These are phyloP conservation scores for Protophormia terraenovae DNA, from an alignment of 2,888 invertebrate genomes.

Conservation along the genomic window DNA sequence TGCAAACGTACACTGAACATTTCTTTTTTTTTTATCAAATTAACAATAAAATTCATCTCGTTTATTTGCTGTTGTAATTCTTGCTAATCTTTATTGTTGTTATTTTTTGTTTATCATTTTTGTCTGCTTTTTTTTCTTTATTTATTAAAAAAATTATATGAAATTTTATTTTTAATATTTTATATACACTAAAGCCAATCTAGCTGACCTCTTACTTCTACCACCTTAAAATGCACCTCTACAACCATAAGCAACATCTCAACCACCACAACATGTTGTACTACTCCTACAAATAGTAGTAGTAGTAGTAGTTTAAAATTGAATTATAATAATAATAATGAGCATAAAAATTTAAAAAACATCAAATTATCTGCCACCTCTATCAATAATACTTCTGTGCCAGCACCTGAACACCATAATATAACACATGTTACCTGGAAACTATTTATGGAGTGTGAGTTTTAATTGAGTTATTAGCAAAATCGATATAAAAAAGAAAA, in stretches of 20 bases:
- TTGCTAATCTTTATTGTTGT: not conserved
- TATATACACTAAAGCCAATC: slow-evolving; percentile 45
- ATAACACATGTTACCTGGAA: slow-evolving; percentile 71
- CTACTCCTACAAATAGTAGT: not conserved
- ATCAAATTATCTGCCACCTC: slow-evolving; percentile 32
- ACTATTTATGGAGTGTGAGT: slow-evolving; percentile 79
- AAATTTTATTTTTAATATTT: slow-evolving; percentile 30
- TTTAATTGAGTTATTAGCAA: not conserved
- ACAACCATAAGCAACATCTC: not conserved
- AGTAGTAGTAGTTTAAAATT: slow-evolving; percentile 3
- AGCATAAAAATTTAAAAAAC: slow-evolving; percentile 50
- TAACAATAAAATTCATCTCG: not conserved
- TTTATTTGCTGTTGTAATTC: slow-evolving; percentile 1
- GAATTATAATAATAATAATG: not conserved
- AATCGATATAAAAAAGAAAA: not conserved
- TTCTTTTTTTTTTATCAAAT: not conserved
- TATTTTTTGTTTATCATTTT: not conserved
- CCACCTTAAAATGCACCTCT: slow-evolving; percentile 40
- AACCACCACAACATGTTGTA: not conserved
- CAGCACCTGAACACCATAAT: slow-evolving; percentile 43
- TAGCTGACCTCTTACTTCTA: slow-evolving; percentile 54
- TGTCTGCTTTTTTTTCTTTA: slow-evolving; percentile 44
- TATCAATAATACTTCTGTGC: slow-evolving; percentile 7
- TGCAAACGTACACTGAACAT: slow-evolving; percentile 56
- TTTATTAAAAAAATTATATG: slow-evolving; percentile 2